Evolutionary conservation across 2,113 vertebrate genomes (phyloP).

Genomic region (Sisor rabdophorus): DNA sequence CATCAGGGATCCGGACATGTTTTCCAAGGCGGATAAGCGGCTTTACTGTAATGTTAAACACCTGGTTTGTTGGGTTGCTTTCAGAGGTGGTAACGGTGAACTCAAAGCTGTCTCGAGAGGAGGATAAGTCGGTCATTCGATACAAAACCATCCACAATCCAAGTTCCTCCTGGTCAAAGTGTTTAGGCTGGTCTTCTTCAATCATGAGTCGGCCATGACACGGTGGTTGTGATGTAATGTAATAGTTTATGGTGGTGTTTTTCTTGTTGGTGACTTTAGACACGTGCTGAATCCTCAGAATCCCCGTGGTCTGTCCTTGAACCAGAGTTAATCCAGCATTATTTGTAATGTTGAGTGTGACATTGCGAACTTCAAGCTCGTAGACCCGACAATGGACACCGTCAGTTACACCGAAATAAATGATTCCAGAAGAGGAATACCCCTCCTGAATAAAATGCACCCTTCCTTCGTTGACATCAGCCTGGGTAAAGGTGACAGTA

Average conservation of each 20-base stretch:
- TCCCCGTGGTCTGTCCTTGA: conserved; percentile 73
- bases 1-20: conserved; percentile 69
- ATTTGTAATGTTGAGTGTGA: conserved; percentile 73
- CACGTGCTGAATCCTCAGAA: conserved; percentile 73
- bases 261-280: conserved; percentile 76
- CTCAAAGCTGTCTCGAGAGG: conserved; percentile 71
- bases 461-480: conserved; percentile 72
- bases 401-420: conserved; percentile 85
- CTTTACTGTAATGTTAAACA: conserved; percentile 67
- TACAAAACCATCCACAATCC: conserved; percentile 70
- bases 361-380: conserved; percentile 78
- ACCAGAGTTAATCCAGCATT: conserved; percentile 73
- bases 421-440: conserved; percentile 74
- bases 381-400: conserved; percentile 80
- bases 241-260: conserved; percentile 72
- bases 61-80: conserved; percentile 70
- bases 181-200: conserved; percentile 65
- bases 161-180: conserved; percentile 79
- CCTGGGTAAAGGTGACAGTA: conserved; percentile 80
- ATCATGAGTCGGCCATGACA: conserved; percentile 73
- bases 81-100: conserved; percentile 73
- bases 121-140: conserved; percentile 75
- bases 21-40: conserved; percentile 70
- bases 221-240: conserved; percentile 68
- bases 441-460: conserved; percentile 83